phyloP scores from a whole-genome alignment of 2,888 invertebrate genomes.

The Diplolepis rosae region DNA sequence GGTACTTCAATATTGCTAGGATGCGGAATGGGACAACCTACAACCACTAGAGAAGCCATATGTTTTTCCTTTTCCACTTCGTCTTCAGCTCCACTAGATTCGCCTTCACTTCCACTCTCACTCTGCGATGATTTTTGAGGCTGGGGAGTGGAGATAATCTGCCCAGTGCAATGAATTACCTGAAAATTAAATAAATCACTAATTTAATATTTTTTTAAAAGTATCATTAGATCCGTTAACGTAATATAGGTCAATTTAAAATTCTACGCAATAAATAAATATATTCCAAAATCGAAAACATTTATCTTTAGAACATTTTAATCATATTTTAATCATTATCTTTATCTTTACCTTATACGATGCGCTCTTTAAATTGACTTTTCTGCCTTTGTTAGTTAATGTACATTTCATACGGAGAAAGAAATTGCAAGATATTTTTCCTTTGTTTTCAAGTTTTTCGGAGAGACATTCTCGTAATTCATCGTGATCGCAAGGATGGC shows the following conservation, averaged over 20 bases:
- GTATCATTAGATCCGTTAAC: too few relatives aligned
- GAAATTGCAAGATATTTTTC: slow-evolving; percentile 76
- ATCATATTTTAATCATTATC: slow-evolving; percentile 3
- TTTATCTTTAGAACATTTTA: slow-evolving; percentile 25
- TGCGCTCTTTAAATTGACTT: slow-evolving; percentile 95
- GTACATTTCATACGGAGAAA: slow-evolving; percentile 95
- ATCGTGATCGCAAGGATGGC: slow-evolving; percentile 96
- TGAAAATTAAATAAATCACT: slow-evolving; percentile 70
- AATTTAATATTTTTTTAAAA: too few relatives aligned
- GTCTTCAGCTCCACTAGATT: slow-evolving; percentile 65
- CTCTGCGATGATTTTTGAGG: slow-evolving; percentile 51
- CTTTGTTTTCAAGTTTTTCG: slow-evolving; percentile 72
- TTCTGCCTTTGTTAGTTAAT: slow-evolving; percentile 94
- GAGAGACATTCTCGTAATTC: slow-evolving; percentile 83
- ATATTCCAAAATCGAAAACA: slow-evolving; percentile 1
- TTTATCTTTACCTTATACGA: slow-evolving; percentile 87
- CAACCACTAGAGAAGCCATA: slow-evolving; percentile 80
- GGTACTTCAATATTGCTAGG: slow-evolving; percentile 95
- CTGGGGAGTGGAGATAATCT: slow-evolving; percentile 76
- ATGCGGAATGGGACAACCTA: slow-evolving; percentile 89
- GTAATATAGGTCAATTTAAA: too few relatives aligned
- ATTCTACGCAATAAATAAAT: slow-evolving; percentile 25
- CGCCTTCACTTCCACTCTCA: slow-evolving; percentile 53
- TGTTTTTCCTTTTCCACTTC: slow-evolving; percentile 55
- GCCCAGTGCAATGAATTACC: slow-evolving; percentile 93